Evolutionary conservation across 2,797 vertebrate genomes (phyloP).

Genomic region (Nothura maculosa): DNA sequence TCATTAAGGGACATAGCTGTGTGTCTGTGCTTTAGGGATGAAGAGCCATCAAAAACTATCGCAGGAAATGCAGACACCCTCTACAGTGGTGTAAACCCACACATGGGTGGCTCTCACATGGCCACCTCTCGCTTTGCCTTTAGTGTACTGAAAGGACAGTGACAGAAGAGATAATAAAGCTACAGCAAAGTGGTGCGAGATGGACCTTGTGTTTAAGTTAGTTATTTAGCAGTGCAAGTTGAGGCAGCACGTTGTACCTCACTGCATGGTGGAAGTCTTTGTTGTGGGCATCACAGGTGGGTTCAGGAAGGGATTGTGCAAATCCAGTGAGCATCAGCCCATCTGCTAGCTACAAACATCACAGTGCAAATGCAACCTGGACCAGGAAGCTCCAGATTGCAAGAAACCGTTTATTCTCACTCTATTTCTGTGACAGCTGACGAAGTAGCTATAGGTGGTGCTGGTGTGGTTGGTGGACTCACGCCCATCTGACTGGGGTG

Average conservation of each 20-base stretch:
- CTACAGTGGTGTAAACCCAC: too few relatives aligned
- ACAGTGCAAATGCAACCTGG: not conserved
- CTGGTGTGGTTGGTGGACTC: rapidly evolving
- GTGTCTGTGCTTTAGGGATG: not conserved
- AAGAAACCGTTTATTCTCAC: not conserved
- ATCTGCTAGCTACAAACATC: not conserved
- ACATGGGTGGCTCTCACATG: not conserved
- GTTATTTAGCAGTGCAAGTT: not conserved
- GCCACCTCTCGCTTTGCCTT: not conserved
- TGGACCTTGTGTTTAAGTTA: not conserved
- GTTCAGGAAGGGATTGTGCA: not conserved
- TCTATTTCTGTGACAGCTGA: not conserved
- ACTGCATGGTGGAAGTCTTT: not conserved
- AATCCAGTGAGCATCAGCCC: not conserved
- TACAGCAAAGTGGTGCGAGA: not conserved
- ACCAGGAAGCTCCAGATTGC: not conserved
- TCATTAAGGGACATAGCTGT: rapidly evolving
- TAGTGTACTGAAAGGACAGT: not conserved
- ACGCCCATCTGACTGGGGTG: rapidly evolving
- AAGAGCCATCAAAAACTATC: not conserved
- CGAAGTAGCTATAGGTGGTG: not conserved
- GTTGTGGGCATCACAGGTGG: too few relatives aligned
- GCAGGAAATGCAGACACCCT: not conserved
- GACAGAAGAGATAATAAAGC: not conserved
- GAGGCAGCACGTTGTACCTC: not conserved